phyloP scores from a whole-genome alignment of 1,140 invertebrate genomes.

The Drosophila burlai region DNA sequence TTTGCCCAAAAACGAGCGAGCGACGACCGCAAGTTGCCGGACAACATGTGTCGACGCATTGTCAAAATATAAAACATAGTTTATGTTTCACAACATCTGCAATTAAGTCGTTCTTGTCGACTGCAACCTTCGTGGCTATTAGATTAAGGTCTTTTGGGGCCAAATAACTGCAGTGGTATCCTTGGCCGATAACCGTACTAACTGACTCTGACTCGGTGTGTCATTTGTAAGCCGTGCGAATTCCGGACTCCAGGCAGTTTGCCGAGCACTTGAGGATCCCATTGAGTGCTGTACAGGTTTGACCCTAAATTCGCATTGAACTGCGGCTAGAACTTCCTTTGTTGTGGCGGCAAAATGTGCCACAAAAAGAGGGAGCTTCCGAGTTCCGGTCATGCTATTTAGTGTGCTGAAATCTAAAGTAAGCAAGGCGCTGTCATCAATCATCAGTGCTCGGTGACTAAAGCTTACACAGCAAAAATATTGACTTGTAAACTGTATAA shows the following conservation, averaged over 20 bases:
- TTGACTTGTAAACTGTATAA: slow-evolving; percentile 10
- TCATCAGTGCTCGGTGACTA: slow-evolving; percentile 1
- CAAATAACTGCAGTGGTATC: slow-evolving; percentile 62
- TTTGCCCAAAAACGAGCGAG: slow-evolving; percentile 38
- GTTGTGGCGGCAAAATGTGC: slow-evolving; percentile 34
- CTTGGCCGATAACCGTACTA: slow-evolving; percentile 48
- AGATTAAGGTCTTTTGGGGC: slow-evolving; percentile 69
- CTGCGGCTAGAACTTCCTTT: slow-evolving; percentile 39
- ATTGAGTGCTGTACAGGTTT: slow-evolving; percentile 20
- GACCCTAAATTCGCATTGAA: slow-evolving; percentile 40
- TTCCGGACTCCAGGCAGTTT: slow-evolving; percentile 37
- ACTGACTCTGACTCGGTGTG: slow-evolving; percentile 26
- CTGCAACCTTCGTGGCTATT: slow-evolving; percentile 71
- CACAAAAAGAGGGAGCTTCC: slow-evolving; percentile 53
- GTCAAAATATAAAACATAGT: slow-evolving; percentile 43
- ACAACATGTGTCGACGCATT: slow-evolving; percentile 44
- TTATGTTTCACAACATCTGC: slow-evolving; percentile 40
- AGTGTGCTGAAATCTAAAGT: slow-evolving; percentile 48
- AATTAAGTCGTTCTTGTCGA: slow-evolving; percentile 72
- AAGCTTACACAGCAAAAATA: background rate
- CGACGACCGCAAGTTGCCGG: slow-evolving; percentile 46
- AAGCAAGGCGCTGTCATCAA: slow-evolving; percentile 47
- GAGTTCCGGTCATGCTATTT: slow-evolving; percentile 56
- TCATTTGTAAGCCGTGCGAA: slow-evolving; percentile 18
- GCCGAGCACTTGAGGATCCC: slow-evolving; percentile 31